Conservation (phyloP, 1,140 invertebrate genomes). For the Panagrolaimus sp. region DNA sequence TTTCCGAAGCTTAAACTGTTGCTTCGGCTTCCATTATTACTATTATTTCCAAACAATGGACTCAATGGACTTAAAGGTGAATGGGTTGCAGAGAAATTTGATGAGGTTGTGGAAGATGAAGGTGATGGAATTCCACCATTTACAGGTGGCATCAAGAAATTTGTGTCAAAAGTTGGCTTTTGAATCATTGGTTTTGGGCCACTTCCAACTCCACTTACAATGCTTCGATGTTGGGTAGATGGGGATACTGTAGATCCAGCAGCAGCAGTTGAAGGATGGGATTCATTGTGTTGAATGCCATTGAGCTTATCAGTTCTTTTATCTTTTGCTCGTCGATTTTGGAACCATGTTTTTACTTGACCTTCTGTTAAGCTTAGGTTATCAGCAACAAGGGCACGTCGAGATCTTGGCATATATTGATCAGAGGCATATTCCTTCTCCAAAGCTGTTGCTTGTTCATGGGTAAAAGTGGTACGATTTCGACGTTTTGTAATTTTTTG, state of each 20-base stretch:
- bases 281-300: neutral
- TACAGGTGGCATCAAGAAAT: slow-evolving; percentile 8
- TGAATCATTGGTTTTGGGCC: too few relatives aligned
- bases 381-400: neutral
- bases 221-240: neutral
- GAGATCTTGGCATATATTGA: neutral
- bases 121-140: neutral
- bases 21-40: neutral
- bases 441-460: slow-evolving; percentile 3
- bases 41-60: neutral
- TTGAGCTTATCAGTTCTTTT: slow-evolving; percentile 9
- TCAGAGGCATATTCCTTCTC: slow-evolving; percentile 3
- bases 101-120: neutral
- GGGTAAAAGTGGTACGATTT: slow-evolving; percentile 6
- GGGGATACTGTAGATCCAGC: neutral
- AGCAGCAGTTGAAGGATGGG: neutral
- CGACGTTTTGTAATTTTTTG: neutral
- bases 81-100: neutral
- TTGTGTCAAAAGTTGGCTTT: neutral
- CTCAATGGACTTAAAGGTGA: neutral
- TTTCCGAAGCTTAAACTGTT: too few relatives aligned
- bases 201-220: too few relatives aligned
- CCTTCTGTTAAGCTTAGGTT: neutral
- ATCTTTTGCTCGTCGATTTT: slow-evolving; percentile 13
- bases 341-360: slow-evolving; percentile 11